A percentile compares a stretch with the other conserved stretches of the same genome.
phyloP scores from a whole-genome alignment of 1,140 invertebrate species.

The Mesaphorura yosii region DNA sequence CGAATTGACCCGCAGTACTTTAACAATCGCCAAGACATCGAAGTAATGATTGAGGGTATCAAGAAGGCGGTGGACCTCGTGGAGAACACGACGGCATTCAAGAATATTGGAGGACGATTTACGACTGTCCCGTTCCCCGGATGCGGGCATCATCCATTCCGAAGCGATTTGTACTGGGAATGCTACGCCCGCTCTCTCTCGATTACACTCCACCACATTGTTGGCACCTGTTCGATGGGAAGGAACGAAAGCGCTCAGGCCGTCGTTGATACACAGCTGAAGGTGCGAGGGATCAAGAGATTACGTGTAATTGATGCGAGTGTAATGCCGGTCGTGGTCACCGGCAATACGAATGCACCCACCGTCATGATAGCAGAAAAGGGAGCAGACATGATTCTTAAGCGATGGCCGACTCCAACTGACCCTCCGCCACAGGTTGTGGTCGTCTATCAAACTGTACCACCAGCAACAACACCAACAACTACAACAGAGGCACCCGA shows the following conservation, averaged over 20 bases:
- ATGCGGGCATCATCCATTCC: conserved; percentile 38
- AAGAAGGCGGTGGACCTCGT: conserved; percentile 15
- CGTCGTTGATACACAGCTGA: conserved; percentile 43
- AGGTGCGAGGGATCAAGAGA: conserved; percentile 45
- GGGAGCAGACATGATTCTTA: conserved; percentile 6
- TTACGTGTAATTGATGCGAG: conserved; percentile 46
- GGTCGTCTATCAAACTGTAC: neutral
- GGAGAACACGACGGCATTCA: conserved; percentile 15
- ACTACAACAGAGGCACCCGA: neutral
- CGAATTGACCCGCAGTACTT: conserved; percentile 21
- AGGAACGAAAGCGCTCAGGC: conserved; percentile 25
- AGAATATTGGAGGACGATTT: conserved; percentile 12
- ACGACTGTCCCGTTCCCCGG: conserved; percentile 14
- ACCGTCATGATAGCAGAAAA: conserved; percentile 8
- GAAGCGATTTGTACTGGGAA: conserved; percentile 71
- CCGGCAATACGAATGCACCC: conserved; percentile 4
- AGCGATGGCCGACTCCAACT: neutral
- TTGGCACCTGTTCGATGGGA: conserved; percentile 87
- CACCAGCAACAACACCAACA: neutral
- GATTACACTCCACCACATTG: conserved; percentile 76
- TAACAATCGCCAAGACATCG: conserved; percentile 12
- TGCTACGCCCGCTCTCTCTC: conserved; percentile 66
- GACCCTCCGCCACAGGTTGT: neutral
- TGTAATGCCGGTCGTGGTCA: conserved; percentile 49
- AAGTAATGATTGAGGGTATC: conserved; percentile 12